Percentiles rank a stretch among this genome's conserved stretches.
Conservation (phyloP, 2,797 vertebrate genomes). For the Phoxinus dragarum region DNA sequence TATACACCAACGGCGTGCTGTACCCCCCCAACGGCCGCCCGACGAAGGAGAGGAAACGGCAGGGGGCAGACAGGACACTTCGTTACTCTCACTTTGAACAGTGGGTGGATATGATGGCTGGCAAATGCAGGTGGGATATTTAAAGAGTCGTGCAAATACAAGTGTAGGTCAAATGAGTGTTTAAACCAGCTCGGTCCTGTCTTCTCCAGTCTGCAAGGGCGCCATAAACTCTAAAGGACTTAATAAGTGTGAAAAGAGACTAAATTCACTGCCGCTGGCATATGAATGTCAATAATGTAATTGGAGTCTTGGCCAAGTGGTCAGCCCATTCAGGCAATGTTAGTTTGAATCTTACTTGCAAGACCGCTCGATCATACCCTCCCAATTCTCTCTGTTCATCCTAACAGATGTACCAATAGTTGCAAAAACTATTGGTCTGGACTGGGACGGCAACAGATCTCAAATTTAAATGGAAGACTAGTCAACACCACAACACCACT, state of each 20-base stretch:
- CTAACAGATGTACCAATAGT: no score
- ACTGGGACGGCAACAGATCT: background rate
- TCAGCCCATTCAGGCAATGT: background rate
- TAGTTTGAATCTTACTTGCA: background rate
- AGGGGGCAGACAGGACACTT: conserved; percentile 55
- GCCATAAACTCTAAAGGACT: conserved; percentile 4
- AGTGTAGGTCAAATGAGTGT: conserved; percentile 41
- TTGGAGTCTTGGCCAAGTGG: background rate
- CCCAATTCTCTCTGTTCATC: background rate
- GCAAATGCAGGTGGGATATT: conserved; percentile 35
- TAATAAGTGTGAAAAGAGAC: conserved; percentile 9
- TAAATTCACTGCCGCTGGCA: background rate
- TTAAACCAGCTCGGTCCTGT: background rate
- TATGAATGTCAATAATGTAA: conserved; percentile 12
- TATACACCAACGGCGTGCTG: conserved; percentile 75
- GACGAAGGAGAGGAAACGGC: conserved; percentile 30
- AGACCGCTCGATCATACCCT: background rate
- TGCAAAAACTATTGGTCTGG: no score
- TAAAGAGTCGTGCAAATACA: conserved; percentile 23
- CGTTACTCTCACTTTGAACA: conserved; percentile 21
- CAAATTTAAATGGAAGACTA: background rate
- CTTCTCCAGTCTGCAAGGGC: conserved; percentile 22
- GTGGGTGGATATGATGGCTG: conserved; percentile 30
- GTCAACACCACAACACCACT: background rate
- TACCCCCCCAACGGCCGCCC: conserved; percentile 57